Base-by-base conservation (phyloP, 2,113 vertebrate species). In the Anolis sagrei region DNA sequence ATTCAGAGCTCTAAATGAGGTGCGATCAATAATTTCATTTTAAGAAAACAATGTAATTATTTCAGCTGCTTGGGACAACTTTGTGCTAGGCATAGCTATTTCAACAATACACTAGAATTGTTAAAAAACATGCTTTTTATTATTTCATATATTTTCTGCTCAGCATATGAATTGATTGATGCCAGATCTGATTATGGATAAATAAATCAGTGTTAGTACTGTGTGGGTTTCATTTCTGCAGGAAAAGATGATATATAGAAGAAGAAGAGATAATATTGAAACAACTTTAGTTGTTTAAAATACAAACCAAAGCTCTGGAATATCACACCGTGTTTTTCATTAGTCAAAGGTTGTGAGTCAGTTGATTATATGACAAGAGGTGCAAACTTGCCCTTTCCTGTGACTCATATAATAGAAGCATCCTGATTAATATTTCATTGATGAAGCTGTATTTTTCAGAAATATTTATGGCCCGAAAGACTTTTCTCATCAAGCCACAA, bases 11-110 rank as follows among this genome's bases (percentile, higher is more conserved):
- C 44, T 27, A 76, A 13, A n/a, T 68, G 29, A 51, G 61, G 62
- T 81, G 68, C 51, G 82, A 51, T 27, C 23, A 69, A 36, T 36
- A 49, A 7, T 89, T 91, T 89, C 32, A 32, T 69, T 21, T 92
- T 87, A 32, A 88, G 54, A 78, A 76, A 83, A 75, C 25, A 64
- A 5, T 87, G 79, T 81, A 7, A 58, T 89, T 69, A 86, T 87
- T 61, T 82, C 68, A n/a, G 73, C 83, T 1, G 4, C 82, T 85
- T 93, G 87, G 72, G 89, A 87, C 48, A 79, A 82, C 76, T 34
- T 76, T 91, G 80, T 88, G 92, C 91, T 92, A 83, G 85, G 81
- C 86, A 78, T 48, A 86, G 54, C 66, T 93, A 25, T 85, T 95
- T 94, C 86, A 70, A 87, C 66, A 90, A 86, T 75, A 79, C 3